phyloP scores from a whole-genome alignment of 1,140 invertebrate genomes.

The Ceratosolen fusciceps region DNA sequence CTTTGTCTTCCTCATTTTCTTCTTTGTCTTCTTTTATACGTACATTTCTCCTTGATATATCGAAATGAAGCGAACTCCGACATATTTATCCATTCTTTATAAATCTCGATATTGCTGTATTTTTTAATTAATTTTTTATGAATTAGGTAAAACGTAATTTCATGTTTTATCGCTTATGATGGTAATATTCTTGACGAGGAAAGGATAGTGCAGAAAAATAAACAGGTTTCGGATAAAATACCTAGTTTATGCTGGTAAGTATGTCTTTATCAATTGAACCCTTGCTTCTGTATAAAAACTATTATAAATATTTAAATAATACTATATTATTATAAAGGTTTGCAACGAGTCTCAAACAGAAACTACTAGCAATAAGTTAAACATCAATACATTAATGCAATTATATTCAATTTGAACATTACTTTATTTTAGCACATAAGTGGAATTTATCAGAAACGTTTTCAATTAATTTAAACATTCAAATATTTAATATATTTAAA shows the following conservation, averaged over 20 bases:
- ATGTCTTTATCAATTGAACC: conserved; percentile 9
- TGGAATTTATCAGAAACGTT: no score
- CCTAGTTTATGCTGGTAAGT: not conserved
- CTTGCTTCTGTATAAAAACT: not conserved
- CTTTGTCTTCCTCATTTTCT: conserved; percentile 45
- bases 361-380: no score
- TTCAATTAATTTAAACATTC: no score
- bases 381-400: no score
- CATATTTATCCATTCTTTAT: conserved; percentile 12
- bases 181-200: conserved; percentile 6
- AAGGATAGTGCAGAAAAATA: not conserved
- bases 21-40: conserved; percentile 21
- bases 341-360: no score
- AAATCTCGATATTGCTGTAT: conserved; percentile 7
- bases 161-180: conserved; percentile 12
- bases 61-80: conserved; percentile 5
- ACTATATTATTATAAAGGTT: no score
- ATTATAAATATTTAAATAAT: no score
- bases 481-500: no score
- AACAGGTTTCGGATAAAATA: conserved; percentile 11
- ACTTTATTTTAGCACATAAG: no score
- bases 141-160: conserved; percentile 17
- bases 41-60: conserved; percentile 18
- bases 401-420: no score
- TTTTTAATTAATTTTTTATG: conserved; percentile 28